A percentile compares a stretch with the other conserved stretches of the same genome.
Conservation (phyloP, 2,888 invertebrate genomes). For the Sturmia bella region DNA sequence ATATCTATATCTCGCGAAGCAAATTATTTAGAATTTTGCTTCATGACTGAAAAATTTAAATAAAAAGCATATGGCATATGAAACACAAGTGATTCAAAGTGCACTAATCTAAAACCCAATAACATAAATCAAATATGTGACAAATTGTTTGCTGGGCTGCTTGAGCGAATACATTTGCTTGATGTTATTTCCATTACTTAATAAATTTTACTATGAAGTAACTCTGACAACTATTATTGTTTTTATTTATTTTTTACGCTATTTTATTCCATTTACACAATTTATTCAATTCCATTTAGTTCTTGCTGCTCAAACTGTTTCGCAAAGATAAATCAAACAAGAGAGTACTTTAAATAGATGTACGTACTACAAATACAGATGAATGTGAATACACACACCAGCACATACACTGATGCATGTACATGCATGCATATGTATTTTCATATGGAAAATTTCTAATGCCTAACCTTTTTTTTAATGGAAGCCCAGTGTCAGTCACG, state of each 20-base stretch:
- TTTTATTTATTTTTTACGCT: neutral
- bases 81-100: no score
- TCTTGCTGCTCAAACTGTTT: constrained; percentile 16
- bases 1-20: no score
- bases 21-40: no score
- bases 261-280: constrained; percentile 43
- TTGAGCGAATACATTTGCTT: constrained; percentile 28
- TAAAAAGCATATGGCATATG: no score
- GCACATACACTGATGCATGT: no score
- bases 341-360: neutral
- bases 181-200: constrained; percentile 57
- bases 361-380: neutral
- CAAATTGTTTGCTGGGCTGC: no score
- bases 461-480: no score
- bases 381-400: neutral
- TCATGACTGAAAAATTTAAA: no score
- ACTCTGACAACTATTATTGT: constrained; percentile 41
- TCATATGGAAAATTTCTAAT: no score
- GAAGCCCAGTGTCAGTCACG: no score
- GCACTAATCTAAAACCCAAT: neutral
- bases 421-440: no score
- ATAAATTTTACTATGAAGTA: constrained; percentile 35
- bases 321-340: constrained; percentile 33
- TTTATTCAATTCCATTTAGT: constrained; percentile 35
- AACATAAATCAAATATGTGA: no score